Percentiles rank a stretch among this genome's conserved stretches.
Evolutionary conservation across 1,140 invertebrate species (phyloP).

Genomic region (Halictus rubicundus): DNA sequence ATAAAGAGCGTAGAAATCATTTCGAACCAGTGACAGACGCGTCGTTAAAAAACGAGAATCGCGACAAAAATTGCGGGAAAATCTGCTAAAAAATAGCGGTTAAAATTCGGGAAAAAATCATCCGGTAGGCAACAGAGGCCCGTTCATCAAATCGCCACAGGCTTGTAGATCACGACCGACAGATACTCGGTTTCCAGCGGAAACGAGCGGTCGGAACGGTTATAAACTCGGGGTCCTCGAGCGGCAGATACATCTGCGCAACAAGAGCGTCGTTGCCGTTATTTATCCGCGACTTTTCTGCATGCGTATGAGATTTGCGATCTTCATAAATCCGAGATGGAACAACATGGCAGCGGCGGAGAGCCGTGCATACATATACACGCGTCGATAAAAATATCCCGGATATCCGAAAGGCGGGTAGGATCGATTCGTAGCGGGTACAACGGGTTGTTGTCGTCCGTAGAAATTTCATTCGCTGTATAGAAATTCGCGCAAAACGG

Average conservation of each 20-base stretch:
- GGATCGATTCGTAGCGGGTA: slow-evolving; percentile 20
- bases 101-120: not conserved
- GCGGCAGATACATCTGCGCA: not conserved
- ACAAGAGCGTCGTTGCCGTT: not conserved
- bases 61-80: too few relatives aligned
- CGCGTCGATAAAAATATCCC: slow-evolving; percentile 18
- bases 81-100: too few relatives aligned
- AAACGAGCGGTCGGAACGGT: slow-evolving; percentile 1
- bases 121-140: too few relatives aligned
- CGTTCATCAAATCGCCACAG: too few relatives aligned
- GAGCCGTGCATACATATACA: not conserved
- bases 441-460: slow-evolving; percentile 21
- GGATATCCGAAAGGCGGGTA: slow-evolving; percentile 18
- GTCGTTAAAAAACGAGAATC: too few relatives aligned
- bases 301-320: slow-evolving; percentile 15
- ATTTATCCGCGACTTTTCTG: slow-evolving; percentile 11
- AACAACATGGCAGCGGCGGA: not conserved
- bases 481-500: too few relatives aligned
- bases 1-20: too few relatives aligned
- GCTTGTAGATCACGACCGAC: too few relatives aligned
- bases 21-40: too few relatives aligned
- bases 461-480: too few relatives aligned
- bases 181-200: slow-evolving; percentile 8
- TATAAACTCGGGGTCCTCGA: slow-evolving; percentile 6
- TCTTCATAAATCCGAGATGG: slow-evolving; percentile 20